Conservation (phyloP, 1,140 invertebrate genomes). For the Drosophila baimaii region DNA sequence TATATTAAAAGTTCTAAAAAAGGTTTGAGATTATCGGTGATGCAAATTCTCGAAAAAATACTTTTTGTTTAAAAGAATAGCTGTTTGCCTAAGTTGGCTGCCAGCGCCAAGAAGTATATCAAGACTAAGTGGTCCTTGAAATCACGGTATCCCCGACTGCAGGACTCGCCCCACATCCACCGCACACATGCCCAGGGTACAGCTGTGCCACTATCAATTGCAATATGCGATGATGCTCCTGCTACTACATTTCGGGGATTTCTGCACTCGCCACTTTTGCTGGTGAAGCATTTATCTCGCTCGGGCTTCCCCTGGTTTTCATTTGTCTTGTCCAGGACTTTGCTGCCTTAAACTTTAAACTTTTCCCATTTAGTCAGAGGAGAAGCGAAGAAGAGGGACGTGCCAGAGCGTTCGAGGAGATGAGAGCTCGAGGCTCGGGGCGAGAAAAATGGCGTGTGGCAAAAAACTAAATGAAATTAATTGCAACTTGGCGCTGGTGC, state of each 20-base stretch:
- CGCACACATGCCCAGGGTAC: neutral
- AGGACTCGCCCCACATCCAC: neutral
- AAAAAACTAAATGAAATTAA: constrained; percentile 82
- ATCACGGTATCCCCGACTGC: neutral
- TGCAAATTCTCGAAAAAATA: neutral
- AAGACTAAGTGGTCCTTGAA: constrained; percentile 12
- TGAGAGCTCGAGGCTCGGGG: constrained; percentile 7
- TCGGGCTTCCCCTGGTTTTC: constrained; percentile 50
- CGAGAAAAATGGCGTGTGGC: constrained; percentile 63
- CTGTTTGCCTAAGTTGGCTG: neutral
- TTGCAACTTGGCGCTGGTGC: constrained; percentile 70
- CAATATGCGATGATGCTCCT: constrained; percentile 11
- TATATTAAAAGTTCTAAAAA: neutral
- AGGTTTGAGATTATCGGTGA: neutral
- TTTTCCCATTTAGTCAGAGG: constrained; percentile 73
- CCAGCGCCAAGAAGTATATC: neutral
- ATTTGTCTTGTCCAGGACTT: constrained; percentile 74
- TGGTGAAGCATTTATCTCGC: constrained; percentile 21
- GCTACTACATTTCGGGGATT: constrained; percentile 16
- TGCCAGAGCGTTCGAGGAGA: constrained; percentile 7
- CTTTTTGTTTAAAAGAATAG: neutral
- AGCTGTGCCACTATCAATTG: constrained; percentile 13
- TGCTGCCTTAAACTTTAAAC: constrained; percentile 75
- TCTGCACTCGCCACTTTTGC: constrained; percentile 22
- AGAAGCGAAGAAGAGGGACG: neutral